Percentiles rank a stretch among this genome's conserved stretches.
Conservation (phyloP, 2,888 invertebrate genomes). For the Cerastoderma edule region DNA sequence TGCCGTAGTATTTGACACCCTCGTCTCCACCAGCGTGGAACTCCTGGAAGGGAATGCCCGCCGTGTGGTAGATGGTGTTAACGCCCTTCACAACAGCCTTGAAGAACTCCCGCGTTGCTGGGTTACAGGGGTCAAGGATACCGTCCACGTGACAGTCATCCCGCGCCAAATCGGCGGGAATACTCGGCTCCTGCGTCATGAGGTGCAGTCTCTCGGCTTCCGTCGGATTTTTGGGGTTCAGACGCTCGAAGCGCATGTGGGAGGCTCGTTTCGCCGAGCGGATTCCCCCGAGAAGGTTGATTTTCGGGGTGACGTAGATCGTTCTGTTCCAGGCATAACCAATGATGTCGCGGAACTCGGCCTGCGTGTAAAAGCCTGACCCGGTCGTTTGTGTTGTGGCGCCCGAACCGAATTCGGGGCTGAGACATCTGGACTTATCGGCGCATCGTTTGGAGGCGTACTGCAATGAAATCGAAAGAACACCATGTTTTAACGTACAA, state of each 20-base stretch:
- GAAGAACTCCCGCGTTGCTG: constrained; percentile 36
- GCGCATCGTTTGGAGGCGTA: constrained; percentile 60
- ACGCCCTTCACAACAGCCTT: constrained; percentile 19
- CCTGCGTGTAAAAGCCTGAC: constrained; percentile 52
- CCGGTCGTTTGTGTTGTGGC: constrained; percentile 36
- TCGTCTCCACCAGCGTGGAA: constrained; percentile 58
- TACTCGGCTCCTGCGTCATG: not conserved
- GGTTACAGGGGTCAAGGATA: constrained; percentile 45
- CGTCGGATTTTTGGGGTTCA: not conserved
- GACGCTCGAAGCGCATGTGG: constrained; percentile 6
- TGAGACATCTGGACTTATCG: constrained; percentile 56
- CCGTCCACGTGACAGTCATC: constrained; percentile 32
- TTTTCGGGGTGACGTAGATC: constrained; percentile 38
- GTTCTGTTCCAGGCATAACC: constrained; percentile 5
- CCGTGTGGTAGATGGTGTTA: not conserved
- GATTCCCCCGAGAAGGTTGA: constrained; percentile 47
- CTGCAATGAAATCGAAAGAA: constrained; percentile 33
- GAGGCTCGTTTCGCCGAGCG: constrained; percentile 43
- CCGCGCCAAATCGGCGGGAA: not conserved
- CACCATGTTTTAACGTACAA: not conserved
- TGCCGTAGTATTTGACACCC: constrained; percentile 20
- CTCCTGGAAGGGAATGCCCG: not conserved
- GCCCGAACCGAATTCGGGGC: constrained; percentile 62
- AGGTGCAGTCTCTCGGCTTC: constrained; percentile 25
- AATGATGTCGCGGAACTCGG: constrained; percentile 34